These are phyloP conservation scores for Atlantisia rogersi DNA, from an alignment of 2,113 vertebrate genomes.

Conservation along the genomic window DNA sequence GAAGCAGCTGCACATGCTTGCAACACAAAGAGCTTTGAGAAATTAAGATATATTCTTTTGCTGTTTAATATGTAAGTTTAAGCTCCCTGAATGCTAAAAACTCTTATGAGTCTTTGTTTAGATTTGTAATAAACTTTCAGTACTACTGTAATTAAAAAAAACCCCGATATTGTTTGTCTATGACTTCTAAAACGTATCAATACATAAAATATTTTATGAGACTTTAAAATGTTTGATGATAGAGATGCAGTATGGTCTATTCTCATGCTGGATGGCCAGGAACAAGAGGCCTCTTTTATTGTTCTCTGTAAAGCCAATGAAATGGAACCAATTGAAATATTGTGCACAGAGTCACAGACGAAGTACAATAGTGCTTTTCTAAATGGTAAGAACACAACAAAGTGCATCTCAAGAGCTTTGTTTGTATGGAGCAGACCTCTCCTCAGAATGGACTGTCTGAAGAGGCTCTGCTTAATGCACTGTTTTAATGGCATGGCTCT, in stretches of 20 bases:
- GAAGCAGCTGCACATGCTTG: background rate
- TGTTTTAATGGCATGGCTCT: slow-evolving; percentile 61
- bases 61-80: background rate
- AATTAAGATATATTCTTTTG: background rate
- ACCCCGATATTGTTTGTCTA: background rate
- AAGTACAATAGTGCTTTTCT: slow-evolving; percentile 40
- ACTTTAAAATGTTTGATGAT: slow-evolving; percentile 1
- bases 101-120: background rate
- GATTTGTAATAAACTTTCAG: background rate
- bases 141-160: background rate
- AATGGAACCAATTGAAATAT: slow-evolving; percentile 68
- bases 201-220: background rate
- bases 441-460: slow-evolving; percentile 32
- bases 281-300: slow-evolving; percentile 56
- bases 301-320: slow-evolving; percentile 43
- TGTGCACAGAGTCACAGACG: slow-evolving; percentile 43
- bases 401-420: slow-evolving; percentile 70
- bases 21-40: background rate
- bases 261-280: slow-evolving; percentile 18
- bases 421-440: slow-evolving; percentile 63
- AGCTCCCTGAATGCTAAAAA: background rate
- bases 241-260: background rate
- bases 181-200: background rate
- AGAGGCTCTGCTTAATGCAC: slow-evolving; percentile 69
- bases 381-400: slow-evolving; percentile 52